A percentile compares a stretch with the other conserved stretches of the same genome.
Conservation (phyloP, 2,888 invertebrate genomes). For the Apotomis capreana region DNA sequence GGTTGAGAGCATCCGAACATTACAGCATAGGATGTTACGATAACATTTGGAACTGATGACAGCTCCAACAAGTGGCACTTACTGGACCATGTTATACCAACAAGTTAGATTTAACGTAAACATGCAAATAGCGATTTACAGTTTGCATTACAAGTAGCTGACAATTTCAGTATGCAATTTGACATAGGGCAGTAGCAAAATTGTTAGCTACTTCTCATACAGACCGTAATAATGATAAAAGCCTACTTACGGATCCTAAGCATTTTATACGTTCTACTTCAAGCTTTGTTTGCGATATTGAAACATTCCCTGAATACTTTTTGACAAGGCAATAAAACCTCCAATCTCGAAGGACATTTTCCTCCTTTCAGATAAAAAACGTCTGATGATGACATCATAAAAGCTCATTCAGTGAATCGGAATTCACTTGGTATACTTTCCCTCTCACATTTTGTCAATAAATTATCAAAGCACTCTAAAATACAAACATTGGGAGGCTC, state of each 20-base stretch:
- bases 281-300: conserved; percentile 15
- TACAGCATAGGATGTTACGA: neutral
- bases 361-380: conserved; percentile 26
- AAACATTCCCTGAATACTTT: conserved; percentile 18
- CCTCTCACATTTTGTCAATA: conserved; percentile 47
- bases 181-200: too few relatives aligned
- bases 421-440: conserved; percentile 40
- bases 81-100: neutral
- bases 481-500: conserved; percentile 61
- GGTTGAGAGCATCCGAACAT: conserved; percentile 11
- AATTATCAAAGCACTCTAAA: conserved; percentile 56
- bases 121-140: conserved; percentile 6
- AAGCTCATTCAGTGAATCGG: conserved; percentile 35
- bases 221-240: conserved; percentile 1
- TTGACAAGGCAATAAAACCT: conserved; percentile 20
- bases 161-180: too few relatives aligned
- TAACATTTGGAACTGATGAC: conserved; percentile 14
- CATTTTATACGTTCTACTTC: conserved; percentile 4
- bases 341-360: conserved; percentile 23
- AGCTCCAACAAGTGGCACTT: conserved; percentile 18
- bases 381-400: conserved; percentile 37
- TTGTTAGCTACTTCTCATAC: too few relatives aligned
- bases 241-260: neutral
- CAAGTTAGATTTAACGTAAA: conserved; percentile 14
- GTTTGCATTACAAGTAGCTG: neutral